phyloP scores from a whole-genome alignment of 2,113 vertebrate genomes.

The Etia nguti region DNA sequence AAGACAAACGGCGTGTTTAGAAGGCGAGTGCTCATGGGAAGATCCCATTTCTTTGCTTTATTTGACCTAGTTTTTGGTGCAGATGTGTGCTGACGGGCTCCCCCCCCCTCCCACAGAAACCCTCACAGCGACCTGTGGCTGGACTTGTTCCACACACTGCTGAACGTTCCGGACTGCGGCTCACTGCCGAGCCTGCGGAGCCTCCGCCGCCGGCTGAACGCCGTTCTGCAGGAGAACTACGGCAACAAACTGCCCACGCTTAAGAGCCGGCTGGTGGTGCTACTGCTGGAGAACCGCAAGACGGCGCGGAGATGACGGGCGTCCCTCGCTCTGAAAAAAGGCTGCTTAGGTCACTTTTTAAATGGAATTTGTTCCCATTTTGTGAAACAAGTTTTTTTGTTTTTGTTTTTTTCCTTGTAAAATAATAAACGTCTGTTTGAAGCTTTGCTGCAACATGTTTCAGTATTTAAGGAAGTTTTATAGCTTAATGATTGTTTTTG shows the following conservation, averaged over 20 bases:
- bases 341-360: not conserved
- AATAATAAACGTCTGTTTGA: not conserved
- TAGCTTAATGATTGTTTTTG: not conserved
- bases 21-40: slow-evolving; percentile 67
- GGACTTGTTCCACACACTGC: slow-evolving; percentile 83
- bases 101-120: slow-evolving; percentile 62
- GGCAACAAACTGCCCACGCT: slow-evolving; percentile 75
- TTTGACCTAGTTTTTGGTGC: not conserved
- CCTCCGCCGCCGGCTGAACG: slow-evolving; percentile 65
- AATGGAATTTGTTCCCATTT: not conserved
- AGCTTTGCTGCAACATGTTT: not conserved
- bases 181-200: slow-evolving; percentile 68
- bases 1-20: slow-evolving; percentile 80
- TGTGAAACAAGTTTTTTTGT: not conserved
- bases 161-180: slow-evolving; percentile 79
- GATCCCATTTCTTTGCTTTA: not conserved
- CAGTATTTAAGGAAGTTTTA: not conserved
- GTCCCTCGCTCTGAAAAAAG: not conserved
- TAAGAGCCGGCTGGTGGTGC: slow-evolving; percentile 79
- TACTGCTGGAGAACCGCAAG: slow-evolving; percentile 79
- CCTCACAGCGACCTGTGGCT: slow-evolving; percentile 84
- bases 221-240: slow-evolving; percentile 74
- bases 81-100: not conserved
- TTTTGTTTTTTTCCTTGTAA: not conserved
- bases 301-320: slow-evolving; percentile 31